Percentiles rank a stretch among this genome's conserved stretches.
Evolutionary conservation across 2,888 invertebrate species (phyloP).

Genomic region (Drosophila falleni): DNA sequence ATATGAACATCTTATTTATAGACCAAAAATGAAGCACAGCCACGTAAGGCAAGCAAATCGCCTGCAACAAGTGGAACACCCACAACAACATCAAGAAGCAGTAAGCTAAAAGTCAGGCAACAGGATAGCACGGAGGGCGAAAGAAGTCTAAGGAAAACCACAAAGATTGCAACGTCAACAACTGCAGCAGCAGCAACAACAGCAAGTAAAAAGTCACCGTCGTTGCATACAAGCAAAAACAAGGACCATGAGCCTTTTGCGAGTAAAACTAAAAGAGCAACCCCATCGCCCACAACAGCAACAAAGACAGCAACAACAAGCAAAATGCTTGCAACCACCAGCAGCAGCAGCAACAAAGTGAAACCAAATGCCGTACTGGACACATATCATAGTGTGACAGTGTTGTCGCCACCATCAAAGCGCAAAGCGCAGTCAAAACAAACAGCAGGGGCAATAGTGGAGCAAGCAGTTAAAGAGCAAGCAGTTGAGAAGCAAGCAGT

Average conservation of each 20-base stretch:
- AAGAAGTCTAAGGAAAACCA: conserved; percentile 31
- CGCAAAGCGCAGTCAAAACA: conserved; percentile 66
- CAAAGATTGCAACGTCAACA: conserved; percentile 38
- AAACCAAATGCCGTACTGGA: conserved; percentile 83
- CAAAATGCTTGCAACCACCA: conserved; percentile 50
- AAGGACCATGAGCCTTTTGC: conserved; percentile 36
- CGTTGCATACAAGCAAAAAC: conserved; percentile 40
- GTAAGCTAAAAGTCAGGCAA: conserved; percentile 44
- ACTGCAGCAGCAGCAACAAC: conserved; percentile 29
- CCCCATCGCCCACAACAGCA: conserved; percentile 59
- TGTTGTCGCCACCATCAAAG: conserved; percentile 83
- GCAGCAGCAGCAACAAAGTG: conserved; percentile 37
- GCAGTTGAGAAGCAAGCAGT: conserved; percentile 8
- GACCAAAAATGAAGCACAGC: conserved; percentile 50
- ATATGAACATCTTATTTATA: conserved; percentile 27
- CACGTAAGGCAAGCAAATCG: conserved; percentile 50
- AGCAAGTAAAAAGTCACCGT: conserved; percentile 33
- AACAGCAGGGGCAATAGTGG: background rate
- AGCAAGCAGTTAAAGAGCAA: conserved; percentile 35
- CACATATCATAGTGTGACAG: conserved; percentile 84
- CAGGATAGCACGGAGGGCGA: conserved; percentile 56
- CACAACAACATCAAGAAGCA: conserved; percentile 28
- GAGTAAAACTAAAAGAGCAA: conserved; percentile 52
- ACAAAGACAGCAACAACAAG: conserved; percentile 14
- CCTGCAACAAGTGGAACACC: conserved; percentile 50